A percentile compares a stretch with the other conserved stretches of the same genome.
Evolutionary conservation across 1,140 invertebrate species (phyloP).

Genomic region (Druon quercuslanigerum): DNA sequence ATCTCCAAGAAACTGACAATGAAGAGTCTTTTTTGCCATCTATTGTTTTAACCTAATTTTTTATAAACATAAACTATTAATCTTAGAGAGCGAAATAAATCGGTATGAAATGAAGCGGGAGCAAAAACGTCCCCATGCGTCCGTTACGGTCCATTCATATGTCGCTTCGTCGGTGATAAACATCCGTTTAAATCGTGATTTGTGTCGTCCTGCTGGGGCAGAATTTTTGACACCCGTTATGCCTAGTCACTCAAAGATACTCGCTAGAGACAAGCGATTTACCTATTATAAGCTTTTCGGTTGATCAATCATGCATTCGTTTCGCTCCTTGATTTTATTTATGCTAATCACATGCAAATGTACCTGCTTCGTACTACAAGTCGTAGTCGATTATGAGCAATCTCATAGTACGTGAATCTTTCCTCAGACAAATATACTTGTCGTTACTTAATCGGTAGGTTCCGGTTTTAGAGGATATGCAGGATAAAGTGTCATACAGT

Average conservation of each 20-base stretch:
- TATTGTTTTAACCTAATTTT: neutral
- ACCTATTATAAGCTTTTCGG: constrained; percentile 10
- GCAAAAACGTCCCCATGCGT: constrained; percentile 2
- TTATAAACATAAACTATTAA: neutral
- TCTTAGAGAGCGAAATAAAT: neutral
- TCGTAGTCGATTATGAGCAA: constrained; percentile 16
- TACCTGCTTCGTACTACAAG: neutral
- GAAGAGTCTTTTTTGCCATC: neutral
- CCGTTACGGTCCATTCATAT: constrained; percentile 28
- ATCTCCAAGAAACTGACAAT: neutral
- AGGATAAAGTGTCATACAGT: neutral
- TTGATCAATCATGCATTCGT: constrained; percentile 5
- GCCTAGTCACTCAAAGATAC: neutral
- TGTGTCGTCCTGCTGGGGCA: constrained; percentile 8
- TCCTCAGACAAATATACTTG: constrained; percentile 24
- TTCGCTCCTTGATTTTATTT: constrained; percentile 1
- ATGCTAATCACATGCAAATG: constrained; percentile 17
- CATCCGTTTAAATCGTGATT: constrained; percentile 20
- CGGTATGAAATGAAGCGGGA: constrained; percentile 25
- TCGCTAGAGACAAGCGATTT: constrained; percentile 26
- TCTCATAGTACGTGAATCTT: constrained; percentile 27
- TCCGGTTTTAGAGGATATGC: neutral
- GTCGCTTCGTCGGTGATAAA: constrained; percentile 5
- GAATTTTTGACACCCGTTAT: constrained; percentile 35
- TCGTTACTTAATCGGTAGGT: constrained; percentile 14